phyloP scores from a whole-genome alignment of 1,140 invertebrate genomes.

The Dufourea novaeangliae region DNA sequence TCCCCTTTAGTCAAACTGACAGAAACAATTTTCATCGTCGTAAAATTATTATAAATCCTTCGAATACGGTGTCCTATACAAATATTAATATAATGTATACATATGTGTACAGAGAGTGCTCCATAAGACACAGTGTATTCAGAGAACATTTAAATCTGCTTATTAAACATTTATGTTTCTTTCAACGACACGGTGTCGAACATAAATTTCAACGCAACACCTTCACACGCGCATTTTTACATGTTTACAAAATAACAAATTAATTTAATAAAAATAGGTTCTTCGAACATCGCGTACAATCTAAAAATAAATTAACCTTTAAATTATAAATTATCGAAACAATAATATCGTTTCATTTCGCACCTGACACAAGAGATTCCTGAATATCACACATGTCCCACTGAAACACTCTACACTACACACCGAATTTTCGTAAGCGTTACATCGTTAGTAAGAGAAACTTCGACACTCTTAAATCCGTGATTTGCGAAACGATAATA shows the following conservation, averaged over 20 bases:
- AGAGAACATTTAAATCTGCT: background rate
- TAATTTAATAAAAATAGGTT: too few species aligned
- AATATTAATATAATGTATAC: constrained; percentile 29
- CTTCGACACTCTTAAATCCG: background rate
- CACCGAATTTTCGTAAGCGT: constrained; percentile 16
- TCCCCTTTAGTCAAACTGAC: background rate
- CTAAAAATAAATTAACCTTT: too few species aligned
- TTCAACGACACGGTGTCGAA: background rate
- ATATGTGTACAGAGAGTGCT: constrained; percentile 26
- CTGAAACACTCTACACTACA: constrained; percentile 11
- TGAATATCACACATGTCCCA: background rate
- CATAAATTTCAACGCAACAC: too few species aligned
- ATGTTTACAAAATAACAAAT: too few species aligned
- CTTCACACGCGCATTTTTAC: too few species aligned
- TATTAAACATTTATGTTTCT: background rate
- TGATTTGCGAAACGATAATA: background rate
- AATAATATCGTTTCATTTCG: too few species aligned
- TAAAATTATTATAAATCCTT: constrained; percentile 26
- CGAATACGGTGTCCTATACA: constrained; percentile 25
- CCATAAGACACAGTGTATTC: constrained; percentile 17
- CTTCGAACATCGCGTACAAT: too few species aligned
- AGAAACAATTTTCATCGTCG: constrained; percentile 14
- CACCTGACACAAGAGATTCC: too few species aligned
- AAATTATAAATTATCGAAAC: too few species aligned
- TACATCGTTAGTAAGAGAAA: constrained; percentile 7